Percentiles rank a stretch among this genome's conserved stretches.
Evolutionary conservation across 2,888 invertebrate genomes (phyloP).

Genomic region (Dicyrtoma fusca): DNA sequence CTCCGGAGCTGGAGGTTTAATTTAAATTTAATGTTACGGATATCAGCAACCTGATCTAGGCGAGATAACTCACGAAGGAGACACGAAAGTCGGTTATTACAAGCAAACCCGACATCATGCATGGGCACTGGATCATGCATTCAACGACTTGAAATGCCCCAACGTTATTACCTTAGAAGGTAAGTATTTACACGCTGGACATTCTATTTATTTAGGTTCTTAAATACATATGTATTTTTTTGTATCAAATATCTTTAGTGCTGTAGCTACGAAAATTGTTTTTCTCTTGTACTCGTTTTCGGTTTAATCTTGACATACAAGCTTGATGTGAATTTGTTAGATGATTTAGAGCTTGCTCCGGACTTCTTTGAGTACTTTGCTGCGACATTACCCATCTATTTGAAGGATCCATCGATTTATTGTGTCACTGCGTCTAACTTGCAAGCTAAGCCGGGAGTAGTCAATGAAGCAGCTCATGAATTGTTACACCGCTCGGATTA

Average conservation of each 20-base stretch:
- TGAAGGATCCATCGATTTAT: constrained; percentile 12
- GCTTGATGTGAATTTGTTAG: too few relatives aligned
- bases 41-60: constrained; percentile 41
- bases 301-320: too few relatives aligned
- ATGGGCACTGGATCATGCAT: constrained; percentile 31
- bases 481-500: constrained; percentile 29
- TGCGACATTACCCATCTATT: constrained; percentile 18
- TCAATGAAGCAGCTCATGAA: constrained; percentile 11
- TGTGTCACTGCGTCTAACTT: constrained; percentile 35
- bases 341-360: constrained; percentile 34
- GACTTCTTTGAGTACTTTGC: constrained; percentile 40
- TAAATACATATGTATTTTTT: background rate
- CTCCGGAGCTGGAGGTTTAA: too few relatives aligned
- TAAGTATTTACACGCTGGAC: background rate
- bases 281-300: background rate
- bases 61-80: background rate
- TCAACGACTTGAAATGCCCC: constrained; percentile 23
- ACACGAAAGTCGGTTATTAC: constrained; percentile 25
- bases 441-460: constrained; percentile 24
- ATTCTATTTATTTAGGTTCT: background rate
- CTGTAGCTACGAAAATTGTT: background rate
- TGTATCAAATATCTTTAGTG: background rate
- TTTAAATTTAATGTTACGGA: background rate
- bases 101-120: constrained; percentile 30
- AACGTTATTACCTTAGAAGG: constrained; percentile 29